A percentile compares a stretch with the other conserved stretches of the same genome.
Conservation (phyloP, 1,140 invertebrate genomes). For the Hermetia illucens region DNA sequence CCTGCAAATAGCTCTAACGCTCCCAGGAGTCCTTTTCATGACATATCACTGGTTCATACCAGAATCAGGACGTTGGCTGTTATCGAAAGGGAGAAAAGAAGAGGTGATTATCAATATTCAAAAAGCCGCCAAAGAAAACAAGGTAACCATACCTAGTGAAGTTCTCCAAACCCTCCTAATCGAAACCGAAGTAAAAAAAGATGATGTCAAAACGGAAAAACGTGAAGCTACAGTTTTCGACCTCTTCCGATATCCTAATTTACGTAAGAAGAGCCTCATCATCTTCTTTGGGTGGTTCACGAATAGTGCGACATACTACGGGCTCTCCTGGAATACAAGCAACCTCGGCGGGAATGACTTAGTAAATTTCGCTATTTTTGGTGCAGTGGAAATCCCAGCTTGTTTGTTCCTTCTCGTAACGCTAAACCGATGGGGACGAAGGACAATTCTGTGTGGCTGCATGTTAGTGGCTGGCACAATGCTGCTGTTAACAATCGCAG, state of each 20-base stretch:
- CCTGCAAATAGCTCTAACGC: slow-evolving; percentile 55
- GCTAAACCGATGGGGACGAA: slow-evolving; percentile 56
- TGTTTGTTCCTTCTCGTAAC: slow-evolving; percentile 55
- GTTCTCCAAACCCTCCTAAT: slow-evolving; percentile 38
- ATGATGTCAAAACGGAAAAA: too few relatives aligned
- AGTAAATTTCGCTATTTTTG: slow-evolving; percentile 61
- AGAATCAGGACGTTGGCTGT: slow-evolving; percentile 67
- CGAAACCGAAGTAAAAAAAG: slow-evolving; percentile 27
- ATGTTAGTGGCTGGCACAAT: slow-evolving; percentile 52
- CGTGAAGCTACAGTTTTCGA: slow-evolving; percentile 43
- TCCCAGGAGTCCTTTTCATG: slow-evolving; percentile 53
- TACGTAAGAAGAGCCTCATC: slow-evolving; percentile 53
- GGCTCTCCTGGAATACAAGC: slow-evolving; percentile 63
- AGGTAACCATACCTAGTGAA: slow-evolving; percentile 40
- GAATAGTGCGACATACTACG: slow-evolving; percentile 67
- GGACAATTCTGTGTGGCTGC: slow-evolving; percentile 48
- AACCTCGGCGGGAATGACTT: slow-evolving; percentile 58
- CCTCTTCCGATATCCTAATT: slow-evolving; percentile 52
- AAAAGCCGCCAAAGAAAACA: slow-evolving; percentile 52
- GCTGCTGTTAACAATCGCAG: slow-evolving; percentile 40
- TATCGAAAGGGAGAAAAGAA: slow-evolving; percentile 55
- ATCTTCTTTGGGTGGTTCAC: slow-evolving; percentile 72
- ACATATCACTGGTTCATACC: slow-evolving; percentile 76
- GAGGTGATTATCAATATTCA: slow-evolving; percentile 55
- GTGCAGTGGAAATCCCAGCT: slow-evolving; percentile 61